Conservation (phyloP, 2,888 invertebrate species). For the Melieria picta region DNA sequence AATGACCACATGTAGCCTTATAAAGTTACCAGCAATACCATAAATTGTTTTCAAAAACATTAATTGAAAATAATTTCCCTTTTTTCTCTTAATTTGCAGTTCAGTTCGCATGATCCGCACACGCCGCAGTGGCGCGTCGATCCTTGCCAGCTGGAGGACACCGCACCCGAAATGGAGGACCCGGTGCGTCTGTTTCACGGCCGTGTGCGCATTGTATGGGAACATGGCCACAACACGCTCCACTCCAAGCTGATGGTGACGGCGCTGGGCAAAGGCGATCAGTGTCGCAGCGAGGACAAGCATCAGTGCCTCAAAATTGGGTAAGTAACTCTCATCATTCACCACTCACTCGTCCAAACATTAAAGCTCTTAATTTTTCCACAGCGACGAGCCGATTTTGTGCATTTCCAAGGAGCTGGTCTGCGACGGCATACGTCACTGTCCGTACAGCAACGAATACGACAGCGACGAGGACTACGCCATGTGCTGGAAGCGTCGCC, state of each 20-base stretch:
- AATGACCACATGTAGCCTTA: too few relatives aligned
- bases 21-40: not conserved
- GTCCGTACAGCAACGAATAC: slow-evolving; percentile 73
- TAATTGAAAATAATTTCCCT: not conserved
- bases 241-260: slow-evolving; percentile 64
- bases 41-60: not conserved
- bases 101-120: slow-evolving; percentile 61
- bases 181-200: slow-evolving; percentile 70
- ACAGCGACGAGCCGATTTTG: slow-evolving; percentile 64
- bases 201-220: slow-evolving; percentile 70
- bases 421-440: slow-evolving; percentile 75
- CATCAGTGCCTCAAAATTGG: slow-evolving; percentile 64
- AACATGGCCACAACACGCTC: slow-evolving; percentile 57
- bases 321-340: slow-evolving; percentile 46
- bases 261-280: slow-evolving; percentile 62
- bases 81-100: slow-evolving; percentile 48
- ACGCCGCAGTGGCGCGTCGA: slow-evolving; percentile 70
- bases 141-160: slow-evolving; percentile 67
- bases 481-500: slow-evolving; percentile 61
- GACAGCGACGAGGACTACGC: slow-evolving; percentile 67
- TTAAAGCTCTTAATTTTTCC: slow-evolving; percentile 5
- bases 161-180: slow-evolving; percentile 69
- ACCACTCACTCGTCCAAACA: too few relatives aligned
- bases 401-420: slow-evolving; percentile 75
- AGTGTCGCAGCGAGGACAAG: slow-evolving; percentile 57